phyloP scores from a whole-genome alignment of 1,140 invertebrate genomes.

The Cotesia glomerata region DNA sequence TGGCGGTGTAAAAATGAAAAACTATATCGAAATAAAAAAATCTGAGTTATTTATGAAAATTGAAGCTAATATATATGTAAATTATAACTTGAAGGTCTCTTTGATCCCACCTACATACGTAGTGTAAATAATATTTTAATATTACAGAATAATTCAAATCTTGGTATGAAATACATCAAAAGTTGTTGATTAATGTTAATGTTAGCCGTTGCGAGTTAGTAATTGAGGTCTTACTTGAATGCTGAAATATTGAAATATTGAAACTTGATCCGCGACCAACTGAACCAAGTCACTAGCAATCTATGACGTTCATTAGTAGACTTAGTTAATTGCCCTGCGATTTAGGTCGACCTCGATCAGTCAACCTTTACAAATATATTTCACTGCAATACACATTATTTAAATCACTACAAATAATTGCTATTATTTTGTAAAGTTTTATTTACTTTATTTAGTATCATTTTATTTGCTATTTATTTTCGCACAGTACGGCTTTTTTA shows the following conservation, averaged over 20 bases:
- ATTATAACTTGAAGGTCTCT: too few species aligned
- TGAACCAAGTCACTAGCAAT: constrained; percentile 9
- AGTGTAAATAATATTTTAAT: too few species aligned
- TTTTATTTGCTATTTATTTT: not conserved
- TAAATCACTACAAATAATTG: not conserved
- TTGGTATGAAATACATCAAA: too few species aligned
- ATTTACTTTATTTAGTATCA: not conserved
- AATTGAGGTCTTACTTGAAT: constrained; percentile 13
- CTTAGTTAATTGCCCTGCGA: constrained; percentile 11
- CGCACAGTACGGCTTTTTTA: not conserved
- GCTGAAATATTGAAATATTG: constrained; percentile 20
- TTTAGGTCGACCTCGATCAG: constrained; percentile 11
- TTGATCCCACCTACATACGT: too few species aligned
- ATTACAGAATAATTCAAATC: too few species aligned
- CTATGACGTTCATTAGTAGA: constrained; percentile 22
- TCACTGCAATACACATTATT: not conserved
- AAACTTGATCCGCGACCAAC: not conserved
- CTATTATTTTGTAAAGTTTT: not conserved
- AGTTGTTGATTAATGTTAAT: not conserved
- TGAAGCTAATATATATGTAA: too few species aligned
- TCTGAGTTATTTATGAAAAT: too few species aligned
- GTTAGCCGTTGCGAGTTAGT: not conserved
- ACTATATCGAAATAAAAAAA: too few species aligned
- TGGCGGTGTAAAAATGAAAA: too few species aligned
- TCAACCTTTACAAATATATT: not conserved